A percentile compares a stretch with the other conserved stretches of the same genome.
Evolutionary conservation across 2,888 invertebrate species (phyloP).

Genomic region (Emmelina monodactyla): DNA sequence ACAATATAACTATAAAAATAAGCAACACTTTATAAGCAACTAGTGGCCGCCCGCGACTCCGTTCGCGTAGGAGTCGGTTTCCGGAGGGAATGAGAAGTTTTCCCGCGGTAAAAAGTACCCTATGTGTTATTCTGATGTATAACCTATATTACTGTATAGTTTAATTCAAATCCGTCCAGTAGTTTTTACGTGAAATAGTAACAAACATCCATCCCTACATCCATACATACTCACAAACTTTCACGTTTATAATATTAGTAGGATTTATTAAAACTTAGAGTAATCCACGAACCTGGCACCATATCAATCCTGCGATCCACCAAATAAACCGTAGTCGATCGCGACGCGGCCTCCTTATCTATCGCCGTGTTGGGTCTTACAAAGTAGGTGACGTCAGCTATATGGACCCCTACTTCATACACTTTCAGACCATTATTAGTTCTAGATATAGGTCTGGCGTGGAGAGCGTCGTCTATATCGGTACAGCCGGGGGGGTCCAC

Average conservation of each 20-base stretch:
- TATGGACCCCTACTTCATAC: conserved; percentile 90
- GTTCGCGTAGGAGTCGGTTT: no score
- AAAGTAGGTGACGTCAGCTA: conserved; percentile 98
- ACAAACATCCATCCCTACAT: no score
- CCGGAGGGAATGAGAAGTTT: no score
- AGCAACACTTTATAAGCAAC: neutral
- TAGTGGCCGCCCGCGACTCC: no score
- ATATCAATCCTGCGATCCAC: conserved; percentile 93
- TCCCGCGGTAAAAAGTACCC: no score
- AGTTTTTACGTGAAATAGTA: no score
- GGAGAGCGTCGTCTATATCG: conserved; percentile 98
- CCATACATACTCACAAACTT: no score
- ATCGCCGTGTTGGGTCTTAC: conserved; percentile 91
- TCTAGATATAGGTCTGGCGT: conserved; percentile 77
- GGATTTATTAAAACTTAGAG: no score
- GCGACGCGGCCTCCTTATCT: conserved; percentile 90
- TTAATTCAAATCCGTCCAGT: no score
- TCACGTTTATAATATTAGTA: no score
- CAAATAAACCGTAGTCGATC: conserved; percentile 96
- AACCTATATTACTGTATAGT: neutral
- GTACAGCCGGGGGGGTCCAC: conserved; percentile 99
- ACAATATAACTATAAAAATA: neutral
- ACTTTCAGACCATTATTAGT: conserved; percentile 26
- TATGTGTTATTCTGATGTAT: neutral
- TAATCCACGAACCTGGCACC: conserved; percentile 73